Evolutionary conservation across 2,113 vertebrate species (phyloP).

Genomic region (Calyptomena viridis): DNA sequence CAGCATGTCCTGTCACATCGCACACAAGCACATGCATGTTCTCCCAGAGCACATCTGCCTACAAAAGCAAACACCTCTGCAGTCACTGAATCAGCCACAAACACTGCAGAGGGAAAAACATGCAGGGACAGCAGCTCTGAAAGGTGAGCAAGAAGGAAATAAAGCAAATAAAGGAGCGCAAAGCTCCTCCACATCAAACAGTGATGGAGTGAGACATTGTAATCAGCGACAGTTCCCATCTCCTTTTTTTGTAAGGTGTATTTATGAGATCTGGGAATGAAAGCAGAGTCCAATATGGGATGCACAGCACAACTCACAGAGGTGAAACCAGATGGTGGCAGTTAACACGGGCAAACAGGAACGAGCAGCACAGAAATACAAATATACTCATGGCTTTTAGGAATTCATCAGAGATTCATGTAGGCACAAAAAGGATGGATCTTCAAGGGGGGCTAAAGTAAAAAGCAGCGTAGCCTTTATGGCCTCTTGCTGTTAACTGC

Average conservation of each 20-base stretch:
- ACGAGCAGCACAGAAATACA: neutral
- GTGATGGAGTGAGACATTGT: accelerated
- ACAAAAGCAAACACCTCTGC: neutral
- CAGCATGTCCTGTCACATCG: neutral
- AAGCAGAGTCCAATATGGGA: neutral
- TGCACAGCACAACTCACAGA: neutral
- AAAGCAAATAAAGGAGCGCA: accelerated
- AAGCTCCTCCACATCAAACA: neutral
- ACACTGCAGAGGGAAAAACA: neutral
- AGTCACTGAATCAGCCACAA: neutral
- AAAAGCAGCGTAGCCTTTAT: neutral
- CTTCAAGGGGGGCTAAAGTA: neutral
- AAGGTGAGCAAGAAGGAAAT: neutral
- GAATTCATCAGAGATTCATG: neutral
- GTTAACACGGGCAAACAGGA: neutral
- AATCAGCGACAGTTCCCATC: neutral
- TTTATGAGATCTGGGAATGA: neutral
- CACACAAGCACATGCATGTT: neutral
- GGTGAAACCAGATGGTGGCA: neutral
- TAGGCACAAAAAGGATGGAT: neutral
- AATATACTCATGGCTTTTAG: neutral
- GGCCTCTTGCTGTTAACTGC: neutral
- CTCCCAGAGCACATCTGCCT: neutral
- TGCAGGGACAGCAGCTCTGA: neutral
- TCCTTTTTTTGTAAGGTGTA: neutral